phyloP scores from a whole-genome alignment of 2,797 vertebrate species.

The Holocentrus rufus region DNA sequence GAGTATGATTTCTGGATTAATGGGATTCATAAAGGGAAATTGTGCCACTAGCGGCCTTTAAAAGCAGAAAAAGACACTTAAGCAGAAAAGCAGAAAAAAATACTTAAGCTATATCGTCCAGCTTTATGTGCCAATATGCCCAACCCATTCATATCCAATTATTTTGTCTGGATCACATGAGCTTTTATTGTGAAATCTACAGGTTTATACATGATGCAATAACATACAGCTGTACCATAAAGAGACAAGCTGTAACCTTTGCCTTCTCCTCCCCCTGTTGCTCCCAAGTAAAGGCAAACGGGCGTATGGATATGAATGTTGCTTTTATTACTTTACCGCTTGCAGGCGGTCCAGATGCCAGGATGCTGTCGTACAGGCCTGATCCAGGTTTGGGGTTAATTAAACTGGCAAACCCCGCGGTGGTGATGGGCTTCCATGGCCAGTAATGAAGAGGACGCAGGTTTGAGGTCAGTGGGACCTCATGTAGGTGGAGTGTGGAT shows the following conservation, averaged over 20 bases:
- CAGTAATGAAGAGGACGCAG: slow-evolving; percentile 69
- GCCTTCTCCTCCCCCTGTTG: slow-evolving; percentile 33
- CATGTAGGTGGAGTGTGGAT: slow-evolving; percentile 74
- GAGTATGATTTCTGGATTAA: too few species aligned
- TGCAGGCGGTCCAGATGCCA: slow-evolving; percentile 72
- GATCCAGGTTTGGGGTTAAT: slow-evolving; percentile 79
- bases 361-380: slow-evolving; percentile 68
- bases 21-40: too few species aligned
- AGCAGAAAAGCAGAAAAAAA: too few species aligned
- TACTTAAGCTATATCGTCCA: too few species aligned
- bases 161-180: too few species aligned
- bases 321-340: slow-evolving; percentile 55
- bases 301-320: slow-evolving; percentile 36
- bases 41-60: too few species aligned
- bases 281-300: slow-evolving; percentile 27
- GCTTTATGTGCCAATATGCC: too few species aligned
- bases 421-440: slow-evolving; percentile 60
- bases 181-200: too few species aligned
- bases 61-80: too few species aligned
- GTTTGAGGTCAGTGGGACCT: slow-evolving; percentile 76
- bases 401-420: slow-evolving; percentile 78
- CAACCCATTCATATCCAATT: too few species aligned
- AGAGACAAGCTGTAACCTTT: slow-evolving; percentile 31
- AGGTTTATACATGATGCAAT: too few species aligned
- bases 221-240: background rate